Conservation (phyloP, 2,113 vertebrate genomes). For the Tyrannus savana region DNA sequence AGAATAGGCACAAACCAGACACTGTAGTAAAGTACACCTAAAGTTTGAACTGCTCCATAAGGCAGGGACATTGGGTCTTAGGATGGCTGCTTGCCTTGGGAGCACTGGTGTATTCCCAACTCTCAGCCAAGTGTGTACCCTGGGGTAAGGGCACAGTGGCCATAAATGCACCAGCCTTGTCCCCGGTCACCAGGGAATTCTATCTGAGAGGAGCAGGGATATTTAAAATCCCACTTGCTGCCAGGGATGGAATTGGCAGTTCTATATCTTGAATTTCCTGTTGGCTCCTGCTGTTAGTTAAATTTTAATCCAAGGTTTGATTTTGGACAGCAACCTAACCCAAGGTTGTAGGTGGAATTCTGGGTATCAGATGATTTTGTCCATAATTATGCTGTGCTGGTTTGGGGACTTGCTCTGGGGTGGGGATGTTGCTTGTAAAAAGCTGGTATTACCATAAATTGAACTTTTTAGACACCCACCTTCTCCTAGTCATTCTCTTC, state of each 20-base stretch:
- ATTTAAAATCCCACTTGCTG: rapidly evolving
- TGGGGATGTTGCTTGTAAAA: not conserved
- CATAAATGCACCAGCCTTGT: not conserved
- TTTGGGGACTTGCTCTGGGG: not conserved
- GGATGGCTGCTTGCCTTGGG: not conserved
- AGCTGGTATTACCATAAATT: rapidly evolving
- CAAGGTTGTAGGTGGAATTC: rapidly evolving
- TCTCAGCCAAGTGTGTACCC: rapidly evolving
- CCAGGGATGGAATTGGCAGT: not conserved
- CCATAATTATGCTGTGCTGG: rapidly evolving
- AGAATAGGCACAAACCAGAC: not conserved
- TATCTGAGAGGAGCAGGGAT: not conserved
- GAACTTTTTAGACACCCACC: rapidly evolving
- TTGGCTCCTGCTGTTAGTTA: not conserved
- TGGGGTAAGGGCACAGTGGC: not conserved
- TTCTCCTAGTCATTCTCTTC: rapidly evolving
- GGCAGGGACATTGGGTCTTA: not conserved
- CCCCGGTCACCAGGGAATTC: not conserved
- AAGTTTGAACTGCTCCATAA: rapidly evolving
- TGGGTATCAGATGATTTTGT: rapidly evolving
- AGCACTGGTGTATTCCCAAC: not conserved
- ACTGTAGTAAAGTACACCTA: rapidly evolving
- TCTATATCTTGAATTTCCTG: rapidly evolving
- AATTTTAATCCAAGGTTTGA: not conserved
- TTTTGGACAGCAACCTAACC: not conserved